Percentiles rank a stretch among this genome's conserved stretches.
Evolutionary conservation across 2,113 vertebrate species (phyloP).

Genomic region (Scalopus aquaticus): DNA sequence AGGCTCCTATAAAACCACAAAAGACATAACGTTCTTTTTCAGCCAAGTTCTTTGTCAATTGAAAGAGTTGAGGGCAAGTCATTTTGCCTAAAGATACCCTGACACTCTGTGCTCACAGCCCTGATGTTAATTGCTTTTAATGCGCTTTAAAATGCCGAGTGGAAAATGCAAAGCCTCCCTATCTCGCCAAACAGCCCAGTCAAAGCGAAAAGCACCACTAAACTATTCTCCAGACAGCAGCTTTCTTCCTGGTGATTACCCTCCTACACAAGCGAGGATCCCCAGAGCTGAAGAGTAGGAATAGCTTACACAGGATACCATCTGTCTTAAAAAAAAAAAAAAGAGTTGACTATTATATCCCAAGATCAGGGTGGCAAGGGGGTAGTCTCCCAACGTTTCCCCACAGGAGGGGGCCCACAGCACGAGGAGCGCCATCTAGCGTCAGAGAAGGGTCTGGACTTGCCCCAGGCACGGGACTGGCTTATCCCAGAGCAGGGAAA

Average conservation of each 20-base stretch:
- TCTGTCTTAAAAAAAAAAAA: conserved; percentile 38
- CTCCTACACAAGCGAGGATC: conserved; percentile 50
- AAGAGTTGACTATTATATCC: not conserved
- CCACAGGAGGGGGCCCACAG: not conserved
- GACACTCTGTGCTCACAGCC: not conserved
- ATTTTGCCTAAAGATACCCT: conserved; percentile 18
- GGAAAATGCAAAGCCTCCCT: conserved; percentile 48
- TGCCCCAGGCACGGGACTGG: too few relatives aligned
- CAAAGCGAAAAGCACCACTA: not conserved
- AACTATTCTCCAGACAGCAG: not conserved
- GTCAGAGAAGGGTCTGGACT: not conserved
- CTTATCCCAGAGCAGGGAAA: not conserved
- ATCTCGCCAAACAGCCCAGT: not conserved
- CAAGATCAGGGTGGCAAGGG: not conserved
- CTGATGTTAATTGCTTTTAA: not conserved
- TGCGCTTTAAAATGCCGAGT: conserved; percentile 33
- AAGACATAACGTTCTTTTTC: not conserved
- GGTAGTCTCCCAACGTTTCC: not conserved
- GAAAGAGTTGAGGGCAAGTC: not conserved
- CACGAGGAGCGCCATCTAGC: not conserved
- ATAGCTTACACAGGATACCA: conserved; percentile 56
- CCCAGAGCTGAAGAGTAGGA: conserved; percentile 45
- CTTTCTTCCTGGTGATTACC: conserved; percentile 53
- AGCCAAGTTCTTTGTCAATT: not conserved
- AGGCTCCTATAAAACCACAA: conserved; percentile 39